These are phyloP conservation scores for Blennius ocellaris DNA, from an alignment of 2,113 vertebrate genomes.

Conservation along the genomic window DNA sequence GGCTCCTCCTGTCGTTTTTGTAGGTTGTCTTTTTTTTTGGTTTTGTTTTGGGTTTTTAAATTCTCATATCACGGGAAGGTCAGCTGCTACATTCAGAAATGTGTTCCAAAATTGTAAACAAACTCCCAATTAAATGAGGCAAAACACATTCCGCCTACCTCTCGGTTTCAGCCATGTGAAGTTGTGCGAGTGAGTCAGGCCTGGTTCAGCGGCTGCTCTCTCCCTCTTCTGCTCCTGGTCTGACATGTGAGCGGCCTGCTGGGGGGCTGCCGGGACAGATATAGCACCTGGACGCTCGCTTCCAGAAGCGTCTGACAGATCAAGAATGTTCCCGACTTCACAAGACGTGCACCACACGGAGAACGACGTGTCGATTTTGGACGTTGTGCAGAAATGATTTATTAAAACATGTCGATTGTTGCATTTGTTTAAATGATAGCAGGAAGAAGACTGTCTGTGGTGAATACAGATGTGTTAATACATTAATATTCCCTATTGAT, in stretches of 20 bases:
- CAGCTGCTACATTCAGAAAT: background rate
- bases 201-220: background rate
- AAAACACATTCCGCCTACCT: constrained; percentile 46
- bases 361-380: no score
- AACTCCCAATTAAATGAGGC: background rate
- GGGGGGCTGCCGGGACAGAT: constrained; percentile 29
- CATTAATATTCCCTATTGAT: no score
- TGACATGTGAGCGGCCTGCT: constrained; percentile 24
- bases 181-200: background rate
- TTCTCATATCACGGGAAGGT: no score
- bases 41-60: no score
- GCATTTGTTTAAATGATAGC: no score
- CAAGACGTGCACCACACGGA: background rate
- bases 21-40: background rate
- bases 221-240: background rate
- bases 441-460: no score
- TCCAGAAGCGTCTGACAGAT: constrained; percentile 75
- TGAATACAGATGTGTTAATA: no score
- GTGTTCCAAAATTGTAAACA: background rate
- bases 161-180: constrained; percentile 56
- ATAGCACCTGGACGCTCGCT: constrained; percentile 57
- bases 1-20: background rate
- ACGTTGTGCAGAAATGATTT: no score
- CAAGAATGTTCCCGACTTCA: constrained; percentile 39
- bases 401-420: no score